Percentiles rank a stretch among this genome's conserved stretches.
These are phyloP conservation scores for Bursaphelenchus mucronatus DNA, from an alignment of 1,140 invertebrate genomes.

Conservation along the genomic window DNA sequence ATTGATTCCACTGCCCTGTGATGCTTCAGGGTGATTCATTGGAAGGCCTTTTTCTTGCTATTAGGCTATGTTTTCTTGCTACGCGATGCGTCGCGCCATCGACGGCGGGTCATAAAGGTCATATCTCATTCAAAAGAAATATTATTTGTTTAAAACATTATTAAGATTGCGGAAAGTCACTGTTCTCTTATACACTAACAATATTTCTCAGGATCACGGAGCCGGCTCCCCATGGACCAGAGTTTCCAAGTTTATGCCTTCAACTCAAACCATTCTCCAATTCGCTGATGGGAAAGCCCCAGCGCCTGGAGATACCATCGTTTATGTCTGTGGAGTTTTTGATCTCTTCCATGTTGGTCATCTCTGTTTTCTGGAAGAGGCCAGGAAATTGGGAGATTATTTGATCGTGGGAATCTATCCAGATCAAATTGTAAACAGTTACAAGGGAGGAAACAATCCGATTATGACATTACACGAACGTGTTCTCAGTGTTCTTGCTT, in stretches of 20 bases:
- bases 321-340: slow-evolving; percentile 93
- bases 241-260: slow-evolving; percentile 93
- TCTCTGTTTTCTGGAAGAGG: slow-evolving; percentile 88
- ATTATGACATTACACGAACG: slow-evolving; percentile 99
- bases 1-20: too few relatives aligned
- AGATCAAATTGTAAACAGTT: slow-evolving; percentile 76
- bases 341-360: slow-evolving; percentile 98
- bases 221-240: slow-evolving; percentile 91
- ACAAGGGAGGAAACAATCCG: slow-evolving; percentile 93
- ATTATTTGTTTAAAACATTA: too few relatives aligned
- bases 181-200: slow-evolving; percentile 1
- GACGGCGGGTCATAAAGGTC: too few relatives aligned
- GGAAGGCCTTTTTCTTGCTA: too few relatives aligned
- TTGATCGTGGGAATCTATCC: slow-evolving; percentile 95
- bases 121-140: too few relatives aligned
- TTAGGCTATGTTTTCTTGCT: too few relatives aligned
- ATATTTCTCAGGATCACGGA: slow-evolving; percentile 68
- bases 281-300: slow-evolving; percentile 88
- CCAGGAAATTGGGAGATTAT: slow-evolving; percentile 80
- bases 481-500: slow-evolving; percentile 89
- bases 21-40: too few relatives aligned
- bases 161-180: too few relatives aligned
- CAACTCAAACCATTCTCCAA: slow-evolving; percentile 94
- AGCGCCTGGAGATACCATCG: slow-evolving; percentile 77
- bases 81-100: too few relatives aligned